Conservation (phyloP, 1,140 invertebrate species). For the Cyclargus thomasi region DNA sequence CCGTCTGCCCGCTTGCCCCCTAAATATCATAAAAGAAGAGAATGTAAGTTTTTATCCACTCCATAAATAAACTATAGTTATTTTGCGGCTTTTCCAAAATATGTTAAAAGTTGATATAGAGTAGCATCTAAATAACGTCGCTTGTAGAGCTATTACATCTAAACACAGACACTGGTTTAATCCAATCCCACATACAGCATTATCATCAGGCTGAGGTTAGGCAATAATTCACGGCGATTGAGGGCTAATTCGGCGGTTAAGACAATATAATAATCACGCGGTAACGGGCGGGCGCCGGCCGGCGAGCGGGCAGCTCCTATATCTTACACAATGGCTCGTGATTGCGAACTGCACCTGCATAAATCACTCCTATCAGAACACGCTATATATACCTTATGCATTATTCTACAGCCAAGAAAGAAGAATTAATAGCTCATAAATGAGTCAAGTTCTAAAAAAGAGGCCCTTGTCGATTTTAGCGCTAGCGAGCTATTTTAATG, state of each 20-base stretch:
- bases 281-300: constrained; percentile 25
- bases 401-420: not conserved
- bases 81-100: no score
- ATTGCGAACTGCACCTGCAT: constrained; percentile 64
- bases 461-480: no score
- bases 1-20: no score
- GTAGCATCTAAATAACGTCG: no score
- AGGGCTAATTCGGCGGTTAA: constrained; percentile 1
- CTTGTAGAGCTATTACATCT: no score
- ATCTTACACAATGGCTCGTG: constrained; percentile 55
- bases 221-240: constrained; percentile 6
- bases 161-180: not conserved
- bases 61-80: no score
- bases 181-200: not conserved
- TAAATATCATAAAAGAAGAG: no score
- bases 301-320: constrained; percentile 19
- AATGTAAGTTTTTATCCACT: no score
- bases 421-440: not conserved
- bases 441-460: no score
- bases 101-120: no score
- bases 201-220: not conserved
- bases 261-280: constrained; percentile 26
- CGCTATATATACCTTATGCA: constrained; percentile 22
- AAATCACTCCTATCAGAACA: constrained; percentile 51
- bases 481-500: no score